Percentiles rank a stretch among this genome's conserved stretches.
These are phyloP conservation scores for Ceratina japonica DNA, from an alignment of 1,140 invertebrate genomes.

Conservation along the genomic window DNA sequence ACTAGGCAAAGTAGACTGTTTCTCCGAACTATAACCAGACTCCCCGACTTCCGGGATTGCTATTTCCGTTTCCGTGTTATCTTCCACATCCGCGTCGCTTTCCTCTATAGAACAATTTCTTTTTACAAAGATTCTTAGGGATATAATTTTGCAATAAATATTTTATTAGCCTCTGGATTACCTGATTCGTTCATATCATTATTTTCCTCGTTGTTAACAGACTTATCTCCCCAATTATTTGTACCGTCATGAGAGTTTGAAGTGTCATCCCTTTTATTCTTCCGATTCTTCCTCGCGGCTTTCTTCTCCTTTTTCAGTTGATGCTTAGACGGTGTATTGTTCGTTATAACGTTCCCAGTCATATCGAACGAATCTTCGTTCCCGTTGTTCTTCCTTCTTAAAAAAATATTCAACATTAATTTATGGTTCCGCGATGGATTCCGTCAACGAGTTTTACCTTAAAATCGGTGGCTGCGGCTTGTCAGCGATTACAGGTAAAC, in stretches of 20 bases:
- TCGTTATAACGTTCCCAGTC: conserved; percentile 55
- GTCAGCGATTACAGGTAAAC: conserved; percentile 90
- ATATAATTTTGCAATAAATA: neutral
- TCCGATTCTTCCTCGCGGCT: conserved; percentile 81
- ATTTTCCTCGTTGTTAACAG: conserved; percentile 65
- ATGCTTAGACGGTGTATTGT: conserved; percentile 81
- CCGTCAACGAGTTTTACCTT: conserved; percentile 58
- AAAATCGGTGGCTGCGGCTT: conserved; percentile 83
- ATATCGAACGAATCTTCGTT: conserved; percentile 65
- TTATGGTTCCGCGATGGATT: neutral
- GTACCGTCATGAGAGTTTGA: conserved; percentile 35
- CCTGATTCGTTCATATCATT: conserved; percentile 59
- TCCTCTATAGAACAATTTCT: conserved; percentile 61
- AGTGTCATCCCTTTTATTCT: conserved; percentile 69
- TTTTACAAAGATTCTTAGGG: too few species aligned
- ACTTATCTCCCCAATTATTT: conserved; percentile 42
- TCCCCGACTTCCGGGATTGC: conserved; percentile 79
- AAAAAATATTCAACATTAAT: conserved; percentile 27
- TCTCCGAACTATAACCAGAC: conserved; percentile 87
- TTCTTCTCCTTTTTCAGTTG: conserved; percentile 85
- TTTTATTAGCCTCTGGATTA: conserved; percentile 37
- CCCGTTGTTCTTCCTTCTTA: conserved; percentile 67
- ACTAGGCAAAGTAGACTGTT: conserved; percentile 80
- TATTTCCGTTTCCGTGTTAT: conserved; percentile 83
- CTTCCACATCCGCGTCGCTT: conserved; percentile 90